A percentile compares a stretch with the other conserved stretches of the same genome.
Evolutionary conservation across 2,113 vertebrate species (phyloP).

Genomic region (Pseudonaja textilis): DNA sequence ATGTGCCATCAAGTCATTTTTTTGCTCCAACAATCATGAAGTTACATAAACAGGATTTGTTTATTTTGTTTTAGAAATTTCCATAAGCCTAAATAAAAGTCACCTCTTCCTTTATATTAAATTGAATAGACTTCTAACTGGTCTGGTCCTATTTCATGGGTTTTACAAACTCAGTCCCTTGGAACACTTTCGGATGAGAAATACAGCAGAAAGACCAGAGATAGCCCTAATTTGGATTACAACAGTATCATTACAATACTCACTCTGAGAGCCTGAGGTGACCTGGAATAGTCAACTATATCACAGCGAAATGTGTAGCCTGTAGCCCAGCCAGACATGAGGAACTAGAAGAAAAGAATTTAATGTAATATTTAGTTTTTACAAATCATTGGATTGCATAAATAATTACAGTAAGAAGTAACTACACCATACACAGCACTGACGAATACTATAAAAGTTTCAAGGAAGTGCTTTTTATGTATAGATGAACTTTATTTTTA

Average conservation of each 20-base stretch:
- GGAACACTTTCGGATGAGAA: neutral
- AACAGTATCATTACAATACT: slow-evolving; percentile 57
- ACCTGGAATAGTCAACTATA: slow-evolving; percentile 86
- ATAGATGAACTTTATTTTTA: neutral
- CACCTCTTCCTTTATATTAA: neutral
- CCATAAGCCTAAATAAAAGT: neutral
- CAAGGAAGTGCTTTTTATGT: neutral
- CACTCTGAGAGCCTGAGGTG: slow-evolving; percentile 87
- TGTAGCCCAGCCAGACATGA: slow-evolving; percentile 97
- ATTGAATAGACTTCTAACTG: neutral
- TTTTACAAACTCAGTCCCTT: slow-evolving; percentile 24
- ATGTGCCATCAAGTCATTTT: neutral
- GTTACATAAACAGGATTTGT: neutral
- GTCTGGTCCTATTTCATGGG: neutral
- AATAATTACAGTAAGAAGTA: neutral
- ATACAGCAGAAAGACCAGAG: neutral
- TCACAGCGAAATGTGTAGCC: slow-evolving; percentile 93
- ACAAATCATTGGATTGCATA: slow-evolving; percentile 36
- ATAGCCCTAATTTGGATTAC: slow-evolving; percentile 1
- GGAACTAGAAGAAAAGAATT: slow-evolving; percentile 75
- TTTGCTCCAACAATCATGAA: neutral
- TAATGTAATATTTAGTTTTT: slow-evolving; percentile 22
- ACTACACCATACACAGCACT: neutral
- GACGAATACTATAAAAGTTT: neutral
- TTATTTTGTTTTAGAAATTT: neutral